A percentile compares a stretch with the other conserved stretches of the same genome.
These are phyloP conservation scores for Drosophila truncata DNA, from an alignment of 1,140 invertebrate genomes.

Conservation along the genomic window DNA sequence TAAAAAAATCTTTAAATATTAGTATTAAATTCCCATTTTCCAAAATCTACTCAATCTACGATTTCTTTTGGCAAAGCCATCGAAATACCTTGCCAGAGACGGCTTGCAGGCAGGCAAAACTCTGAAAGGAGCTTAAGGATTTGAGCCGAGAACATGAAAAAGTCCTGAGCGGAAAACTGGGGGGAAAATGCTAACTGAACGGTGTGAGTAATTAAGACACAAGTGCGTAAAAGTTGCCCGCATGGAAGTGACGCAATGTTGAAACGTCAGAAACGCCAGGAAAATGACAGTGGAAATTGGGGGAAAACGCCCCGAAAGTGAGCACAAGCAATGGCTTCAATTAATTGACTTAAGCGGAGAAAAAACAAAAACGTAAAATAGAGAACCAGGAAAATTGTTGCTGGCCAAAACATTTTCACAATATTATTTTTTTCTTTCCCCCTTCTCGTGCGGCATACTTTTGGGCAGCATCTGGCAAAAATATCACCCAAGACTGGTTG, in stretches of 20 bases:
- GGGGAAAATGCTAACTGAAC: slow-evolving; percentile 15
- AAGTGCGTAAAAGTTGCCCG: slow-evolving; percentile 65
- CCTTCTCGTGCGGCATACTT: slow-evolving; percentile 49
- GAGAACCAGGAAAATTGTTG: slow-evolving; percentile 5
- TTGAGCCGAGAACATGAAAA: slow-evolving; percentile 47
- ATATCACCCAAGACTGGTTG: slow-evolving; percentile 5
- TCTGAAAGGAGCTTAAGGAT: slow-evolving; percentile 65
- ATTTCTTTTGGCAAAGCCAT: not conserved
- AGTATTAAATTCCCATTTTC: no score
- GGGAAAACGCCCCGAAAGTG: slow-evolving; percentile 1
- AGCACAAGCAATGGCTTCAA: slow-evolving; percentile 63
- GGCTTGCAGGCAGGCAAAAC: slow-evolving; percentile 3
- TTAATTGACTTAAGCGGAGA: slow-evolving; percentile 60
- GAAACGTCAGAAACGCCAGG: slow-evolving; percentile 25
- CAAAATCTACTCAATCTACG: not conserved
- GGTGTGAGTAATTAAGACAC: slow-evolving; percentile 73
- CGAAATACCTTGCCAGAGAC: slow-evolving; percentile 1
- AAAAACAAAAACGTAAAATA: slow-evolving; percentile 1
- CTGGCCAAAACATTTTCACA: slow-evolving; percentile 13
- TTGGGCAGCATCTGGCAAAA: slow-evolving; percentile 27
- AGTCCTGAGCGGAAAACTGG: slow-evolving; percentile 3
- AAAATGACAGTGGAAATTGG: slow-evolving; percentile 5
- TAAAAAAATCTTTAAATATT: not conserved
- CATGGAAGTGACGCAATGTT: slow-evolving; percentile 56
- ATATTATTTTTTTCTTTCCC: not conserved